A percentile compares a stretch with the other conserved stretches of the same genome.
phyloP scores from a whole-genome alignment of 2,888 invertebrate genomes.

The Neuroscelio doddi region DNA sequence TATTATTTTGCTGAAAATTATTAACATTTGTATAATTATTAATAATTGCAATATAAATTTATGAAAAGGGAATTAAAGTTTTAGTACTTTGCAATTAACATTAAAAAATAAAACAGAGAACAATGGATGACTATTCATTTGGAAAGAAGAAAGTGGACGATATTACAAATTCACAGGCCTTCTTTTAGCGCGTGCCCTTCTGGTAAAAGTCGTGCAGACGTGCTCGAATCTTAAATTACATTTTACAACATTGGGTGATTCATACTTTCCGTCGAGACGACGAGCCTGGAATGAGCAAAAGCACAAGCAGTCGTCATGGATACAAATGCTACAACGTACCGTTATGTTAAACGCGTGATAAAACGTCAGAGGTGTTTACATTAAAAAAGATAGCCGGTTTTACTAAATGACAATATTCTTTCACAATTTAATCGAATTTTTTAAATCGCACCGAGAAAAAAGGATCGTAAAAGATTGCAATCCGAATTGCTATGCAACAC shows the following conservation, averaged over 20 bases:
- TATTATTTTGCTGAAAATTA: no score
- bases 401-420: background rate
- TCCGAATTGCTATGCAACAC: no score
- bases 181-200: conserved; percentile 18
- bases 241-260: conserved; percentile 34
- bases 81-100: no score
- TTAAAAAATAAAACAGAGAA: no score
- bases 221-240: conserved; percentile 35
- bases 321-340: conserved; percentile 28
- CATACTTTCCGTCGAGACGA: conserved; percentile 33
- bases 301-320: conserved; percentile 1
- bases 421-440: no score
- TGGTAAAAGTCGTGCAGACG: conserved; percentile 5
- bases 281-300: conserved; percentile 27
- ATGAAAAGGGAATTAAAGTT: no score
- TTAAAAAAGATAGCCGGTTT: background rate
- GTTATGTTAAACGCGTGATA: conserved; percentile 34
- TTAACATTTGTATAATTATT: no score
- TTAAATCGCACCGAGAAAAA: no score
- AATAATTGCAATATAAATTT: no score
- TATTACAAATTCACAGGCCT: conserved; percentile 2
- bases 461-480: conserved; percentile 29
- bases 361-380: conserved; percentile 10
- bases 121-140: conserved; percentile 4
- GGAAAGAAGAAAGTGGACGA: conserved; percentile 3